Percentiles rank a stretch among this genome's conserved stretches.
Conservation (phyloP, 2,888 invertebrate genomes). For the Ditylenchus weischeri region DNA sequence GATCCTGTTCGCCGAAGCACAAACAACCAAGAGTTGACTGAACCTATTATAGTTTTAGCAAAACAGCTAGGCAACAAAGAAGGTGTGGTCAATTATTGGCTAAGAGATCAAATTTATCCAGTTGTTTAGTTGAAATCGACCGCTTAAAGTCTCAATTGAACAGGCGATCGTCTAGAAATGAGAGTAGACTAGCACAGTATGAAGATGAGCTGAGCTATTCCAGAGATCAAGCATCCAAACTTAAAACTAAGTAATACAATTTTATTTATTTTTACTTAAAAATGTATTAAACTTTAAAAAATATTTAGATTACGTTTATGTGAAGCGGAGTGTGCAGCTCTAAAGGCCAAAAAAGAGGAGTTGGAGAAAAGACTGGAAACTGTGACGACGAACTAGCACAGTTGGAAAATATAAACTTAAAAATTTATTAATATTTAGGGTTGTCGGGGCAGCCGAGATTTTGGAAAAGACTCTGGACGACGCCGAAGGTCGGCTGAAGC, state of each 20-base stretch:
- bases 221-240: conserved; percentile 9
- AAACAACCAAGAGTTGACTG: background rate
- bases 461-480: no score
- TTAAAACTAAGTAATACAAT: conserved; percentile 7
- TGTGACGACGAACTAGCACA: background rate
- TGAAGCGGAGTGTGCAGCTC: conserved; percentile 5
- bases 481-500: no score
- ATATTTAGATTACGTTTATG: background rate
- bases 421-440: no score
- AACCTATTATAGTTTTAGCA: conserved; percentile 9
- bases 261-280: background rate
- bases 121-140: background rate
- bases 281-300: background rate
- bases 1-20: conserved; percentile 9
- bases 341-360: conserved; percentile 4
- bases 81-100: no score
- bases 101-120: no score
- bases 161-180: background rate
- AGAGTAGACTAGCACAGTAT: conserved; percentile 2
- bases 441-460: no score
- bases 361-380: background rate
- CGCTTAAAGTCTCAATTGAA: conserved; percentile 9
- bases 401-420: no score
- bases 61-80: conserved; percentile 10
- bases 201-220: conserved; percentile 5